Evolutionary conservation across 2,797 vertebrate genomes (phyloP).

Genomic region (Echeneis naucrates): DNA sequence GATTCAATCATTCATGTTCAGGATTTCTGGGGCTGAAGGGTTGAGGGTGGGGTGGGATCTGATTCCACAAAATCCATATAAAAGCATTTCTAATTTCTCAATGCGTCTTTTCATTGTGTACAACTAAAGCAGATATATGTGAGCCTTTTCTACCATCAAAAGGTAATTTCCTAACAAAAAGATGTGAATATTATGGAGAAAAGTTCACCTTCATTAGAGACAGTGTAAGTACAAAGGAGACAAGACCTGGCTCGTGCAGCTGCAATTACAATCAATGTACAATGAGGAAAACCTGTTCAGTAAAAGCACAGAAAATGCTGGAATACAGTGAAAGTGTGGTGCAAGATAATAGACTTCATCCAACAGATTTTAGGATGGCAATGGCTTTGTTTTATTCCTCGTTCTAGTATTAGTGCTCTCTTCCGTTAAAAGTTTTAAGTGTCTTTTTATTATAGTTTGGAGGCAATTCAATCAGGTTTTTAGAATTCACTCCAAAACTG

Average conservation of each 20-base stretch:
- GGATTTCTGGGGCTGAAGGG: neutral
- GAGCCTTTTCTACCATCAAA: neutral
- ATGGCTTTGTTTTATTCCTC: neutral
- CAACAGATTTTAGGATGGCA: neutral
- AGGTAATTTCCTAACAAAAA: too few relatives aligned
- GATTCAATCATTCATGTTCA: neutral
- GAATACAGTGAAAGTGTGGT: neutral
- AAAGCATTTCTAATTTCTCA: neutral
- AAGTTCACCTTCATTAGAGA: neutral
- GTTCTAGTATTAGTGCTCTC: neutral
- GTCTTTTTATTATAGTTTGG: constrained; percentile 38
- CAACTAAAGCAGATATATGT: neutral
- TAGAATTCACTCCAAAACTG: constrained; percentile 66
- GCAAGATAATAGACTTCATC: neutral
- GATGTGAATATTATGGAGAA: neutral
- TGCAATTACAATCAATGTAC: neutral
- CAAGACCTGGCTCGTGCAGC: neutral
- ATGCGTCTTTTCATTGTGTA: neutral
- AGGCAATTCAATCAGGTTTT: constrained; percentile 52
- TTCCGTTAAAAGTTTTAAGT: constrained; percentile 40
- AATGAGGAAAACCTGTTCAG: neutral
- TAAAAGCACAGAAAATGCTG: neutral
- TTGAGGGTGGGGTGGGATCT: neutral
- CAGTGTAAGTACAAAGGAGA: neutral
- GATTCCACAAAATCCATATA: neutral